These are phyloP conservation scores for Chalcis sispes DNA, from an alignment of 2,888 invertebrate species.

Conservation along the genomic window DNA sequence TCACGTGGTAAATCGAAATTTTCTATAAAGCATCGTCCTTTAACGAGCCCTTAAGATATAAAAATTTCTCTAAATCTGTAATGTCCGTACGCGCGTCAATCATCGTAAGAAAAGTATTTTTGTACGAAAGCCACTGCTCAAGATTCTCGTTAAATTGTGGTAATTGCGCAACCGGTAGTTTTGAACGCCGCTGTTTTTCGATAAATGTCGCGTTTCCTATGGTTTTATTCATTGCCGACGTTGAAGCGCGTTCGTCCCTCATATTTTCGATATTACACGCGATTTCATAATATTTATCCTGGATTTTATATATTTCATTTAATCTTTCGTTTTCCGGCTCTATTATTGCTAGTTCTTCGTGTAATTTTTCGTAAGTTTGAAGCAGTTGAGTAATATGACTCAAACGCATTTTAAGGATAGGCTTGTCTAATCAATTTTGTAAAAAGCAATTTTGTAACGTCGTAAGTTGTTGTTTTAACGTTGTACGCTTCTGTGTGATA, in stretches of 20 bases:
- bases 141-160: too few relatives aligned
- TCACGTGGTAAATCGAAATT: background rate
- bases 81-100: background rate
- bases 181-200: too few relatives aligned
- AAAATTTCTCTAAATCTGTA: background rate
- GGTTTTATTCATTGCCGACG: too few relatives aligned
- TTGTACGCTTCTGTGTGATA: too few relatives aligned
- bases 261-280: background rate
- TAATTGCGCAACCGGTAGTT: background rate
- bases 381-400: too few relatives aligned
- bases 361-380: background rate
- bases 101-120: background rate
- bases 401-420: too few relatives aligned
- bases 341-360: background rate
- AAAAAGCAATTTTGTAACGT: too few relatives aligned
- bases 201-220: too few relatives aligned
- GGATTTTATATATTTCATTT: background rate
- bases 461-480: too few relatives aligned
- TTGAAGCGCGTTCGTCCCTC: background rate
- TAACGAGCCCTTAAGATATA: background rate
- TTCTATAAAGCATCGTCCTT: background rate
- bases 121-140: background rate
- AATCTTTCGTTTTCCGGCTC: background rate
- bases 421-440: too few relatives aligned
- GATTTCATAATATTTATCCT: conserved; percentile 7